These are phyloP conservation scores for Anabacerthia variegaticeps DNA, from an alignment of 2,797 vertebrate species.

Conservation along the genomic window DNA sequence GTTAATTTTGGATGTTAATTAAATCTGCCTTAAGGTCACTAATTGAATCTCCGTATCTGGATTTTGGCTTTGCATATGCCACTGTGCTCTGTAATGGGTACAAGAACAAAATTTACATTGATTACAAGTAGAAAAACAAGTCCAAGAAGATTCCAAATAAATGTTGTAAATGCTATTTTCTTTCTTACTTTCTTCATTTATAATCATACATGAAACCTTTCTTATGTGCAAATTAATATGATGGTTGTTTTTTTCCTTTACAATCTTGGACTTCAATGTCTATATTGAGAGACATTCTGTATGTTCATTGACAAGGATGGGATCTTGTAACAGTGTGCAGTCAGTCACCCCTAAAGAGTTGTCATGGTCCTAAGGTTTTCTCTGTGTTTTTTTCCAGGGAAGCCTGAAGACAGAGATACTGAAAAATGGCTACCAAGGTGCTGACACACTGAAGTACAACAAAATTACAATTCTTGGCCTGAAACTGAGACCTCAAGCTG, in stretches of 20 bases:
- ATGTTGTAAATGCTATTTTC: background rate
- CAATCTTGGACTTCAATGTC: background rate
- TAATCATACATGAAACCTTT: background rate
- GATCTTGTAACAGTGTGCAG: background rate
- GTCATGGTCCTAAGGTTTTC: background rate
- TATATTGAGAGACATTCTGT: background rate
- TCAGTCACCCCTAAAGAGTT: background rate
- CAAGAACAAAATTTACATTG: constrained; percentile 1
- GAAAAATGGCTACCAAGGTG: constrained; percentile 50
- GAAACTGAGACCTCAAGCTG: constrained; percentile 13
- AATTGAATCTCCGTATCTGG: background rate
- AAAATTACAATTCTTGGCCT: constrained; percentile 56
- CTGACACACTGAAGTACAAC: constrained; percentile 30
- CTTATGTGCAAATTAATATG: background rate
- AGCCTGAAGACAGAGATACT: constrained; percentile 50
- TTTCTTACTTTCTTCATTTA: background rate
- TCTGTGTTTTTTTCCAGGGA: constrained; percentile 29
- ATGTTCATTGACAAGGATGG: background rate
- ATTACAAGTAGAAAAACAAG: background rate
- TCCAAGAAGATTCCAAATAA: background rate
- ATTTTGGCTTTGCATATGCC: background rate
- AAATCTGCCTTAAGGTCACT: constrained; percentile 3
- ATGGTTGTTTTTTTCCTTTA: background rate
- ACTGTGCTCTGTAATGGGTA: background rate
- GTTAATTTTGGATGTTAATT: background rate